Conservation (phyloP, 2,113 vertebrate genomes). For the Cepphus grylle region DNA sequence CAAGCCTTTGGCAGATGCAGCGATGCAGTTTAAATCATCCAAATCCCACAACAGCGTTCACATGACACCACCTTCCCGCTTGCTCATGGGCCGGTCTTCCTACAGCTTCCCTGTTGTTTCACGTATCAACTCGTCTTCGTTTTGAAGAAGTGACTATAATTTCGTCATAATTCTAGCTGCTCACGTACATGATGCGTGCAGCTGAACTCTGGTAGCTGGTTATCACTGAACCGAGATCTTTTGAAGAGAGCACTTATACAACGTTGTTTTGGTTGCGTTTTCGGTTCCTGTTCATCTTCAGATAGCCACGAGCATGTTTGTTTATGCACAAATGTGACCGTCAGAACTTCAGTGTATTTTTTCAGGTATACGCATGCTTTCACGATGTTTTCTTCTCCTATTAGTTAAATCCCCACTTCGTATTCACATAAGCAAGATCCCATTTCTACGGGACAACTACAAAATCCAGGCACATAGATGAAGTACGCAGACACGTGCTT, state of each 20-base stretch:
- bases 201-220: background rate
- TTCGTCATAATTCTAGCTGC: background rate
- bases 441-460: background rate
- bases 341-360: background rate
- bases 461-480: background rate
- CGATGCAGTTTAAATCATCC: background rate
- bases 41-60: background rate
- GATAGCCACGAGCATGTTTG: fast-evolving
- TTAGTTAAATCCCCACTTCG: background rate
- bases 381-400: background rate
- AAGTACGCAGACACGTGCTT: background rate
- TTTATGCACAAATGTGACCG: background rate
- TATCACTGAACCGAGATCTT: background rate
- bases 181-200: background rate
- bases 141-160: background rate
- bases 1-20: background rate
- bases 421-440: background rate
- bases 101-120: background rate
- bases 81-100: background rate
- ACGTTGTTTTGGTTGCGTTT: background rate
- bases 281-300: background rate
- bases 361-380: background rate
- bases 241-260: fast-evolving
- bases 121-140: background rate
- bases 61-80: background rate